These are phyloP conservation scores for Lycia hirtaria DNA, from an alignment of 2,888 invertebrate species.

Conservation along the genomic window DNA sequence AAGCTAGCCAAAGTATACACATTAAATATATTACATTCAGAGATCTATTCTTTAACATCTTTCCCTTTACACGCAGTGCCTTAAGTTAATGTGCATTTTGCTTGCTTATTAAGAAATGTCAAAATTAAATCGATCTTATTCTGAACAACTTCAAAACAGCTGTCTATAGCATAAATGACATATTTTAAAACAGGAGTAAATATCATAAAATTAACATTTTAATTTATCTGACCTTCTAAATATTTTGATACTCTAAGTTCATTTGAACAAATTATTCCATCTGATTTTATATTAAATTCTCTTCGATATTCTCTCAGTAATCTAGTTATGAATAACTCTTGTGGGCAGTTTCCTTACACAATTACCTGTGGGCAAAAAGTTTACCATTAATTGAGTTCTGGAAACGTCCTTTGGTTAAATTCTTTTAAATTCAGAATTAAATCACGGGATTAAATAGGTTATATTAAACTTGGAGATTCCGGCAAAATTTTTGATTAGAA, in stretches of 20 bases:
- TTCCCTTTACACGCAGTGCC: too few relatives aligned
- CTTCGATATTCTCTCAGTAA: constrained; percentile 72
- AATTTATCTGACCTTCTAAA: neutral
- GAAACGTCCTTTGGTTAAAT: constrained; percentile 24
- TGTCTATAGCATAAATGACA: too few relatives aligned
- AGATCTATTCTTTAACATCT: too few relatives aligned
- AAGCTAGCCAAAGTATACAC: too few relatives aligned
- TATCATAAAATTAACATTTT: too few relatives aligned
- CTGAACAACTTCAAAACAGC: too few relatives aligned
- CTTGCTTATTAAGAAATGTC: too few relatives aligned
- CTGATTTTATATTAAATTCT: constrained; percentile 26
- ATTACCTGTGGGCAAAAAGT: constrained; percentile 65
- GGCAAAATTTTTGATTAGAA: neutral
- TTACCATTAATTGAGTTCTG: constrained; percentile 50
- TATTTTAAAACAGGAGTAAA: too few relatives aligned
- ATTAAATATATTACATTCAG: too few relatives aligned
- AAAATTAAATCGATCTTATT: too few relatives aligned
- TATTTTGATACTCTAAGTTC: neutral
- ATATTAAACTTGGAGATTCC: neutral
- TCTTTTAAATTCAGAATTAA: constrained; percentile 18
- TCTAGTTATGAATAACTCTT: constrained; percentile 73
- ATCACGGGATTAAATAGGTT: neutral
- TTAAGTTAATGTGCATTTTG: too few relatives aligned
- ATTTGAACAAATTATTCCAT: neutral
- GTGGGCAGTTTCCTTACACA: constrained; percentile 74